These are phyloP conservation scores for Acronicta aceris DNA, from an alignment of 2,888 invertebrate species.

Conservation along the genomic window DNA sequence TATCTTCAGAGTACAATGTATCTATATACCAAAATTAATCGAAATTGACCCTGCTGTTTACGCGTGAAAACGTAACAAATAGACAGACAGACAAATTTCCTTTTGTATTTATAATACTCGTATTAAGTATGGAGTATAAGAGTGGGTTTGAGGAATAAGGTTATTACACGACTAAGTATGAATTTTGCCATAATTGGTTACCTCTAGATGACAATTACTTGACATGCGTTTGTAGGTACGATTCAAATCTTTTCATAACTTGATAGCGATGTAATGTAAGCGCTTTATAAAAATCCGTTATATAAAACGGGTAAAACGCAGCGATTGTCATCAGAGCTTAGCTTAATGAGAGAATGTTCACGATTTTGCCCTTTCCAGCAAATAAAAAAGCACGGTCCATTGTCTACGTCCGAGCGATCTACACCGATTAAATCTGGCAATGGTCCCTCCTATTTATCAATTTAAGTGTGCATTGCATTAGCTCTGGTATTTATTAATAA, in stretches of 20 bases:
- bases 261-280: not conserved
- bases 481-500: slow-evolving; percentile 16
- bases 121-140: too few relatives aligned
- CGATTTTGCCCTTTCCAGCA: slow-evolving; percentile 29
- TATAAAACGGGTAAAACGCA: not conserved
- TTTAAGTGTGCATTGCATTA: slow-evolving; percentile 16
- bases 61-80: too few relatives aligned
- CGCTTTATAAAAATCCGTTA: not conserved
- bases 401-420: slow-evolving; percentile 6
- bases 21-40: too few relatives aligned
- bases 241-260: slow-evolving; percentile 20
- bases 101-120: too few relatives aligned
- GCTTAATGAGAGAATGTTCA: slow-evolving; percentile 19
- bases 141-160: too few relatives aligned
- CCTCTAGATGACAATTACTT: slow-evolving; percentile 18
- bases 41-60: too few relatives aligned
- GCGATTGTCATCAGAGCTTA: slow-evolving; percentile 27
- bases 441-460: slow-evolving; percentile 13
- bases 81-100: too few relatives aligned
- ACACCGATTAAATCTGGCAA: slow-evolving; percentile 17
- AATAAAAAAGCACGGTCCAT: slow-evolving; percentile 21
- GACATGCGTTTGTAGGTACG: slow-evolving; percentile 4
- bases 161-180: too few relatives aligned
- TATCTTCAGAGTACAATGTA: too few relatives aligned
- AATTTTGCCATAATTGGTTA: not conserved